Evolutionary conservation across 2,113 vertebrate species (phyloP).

Genomic region (Paramisgurnus dabryanus): DNA sequence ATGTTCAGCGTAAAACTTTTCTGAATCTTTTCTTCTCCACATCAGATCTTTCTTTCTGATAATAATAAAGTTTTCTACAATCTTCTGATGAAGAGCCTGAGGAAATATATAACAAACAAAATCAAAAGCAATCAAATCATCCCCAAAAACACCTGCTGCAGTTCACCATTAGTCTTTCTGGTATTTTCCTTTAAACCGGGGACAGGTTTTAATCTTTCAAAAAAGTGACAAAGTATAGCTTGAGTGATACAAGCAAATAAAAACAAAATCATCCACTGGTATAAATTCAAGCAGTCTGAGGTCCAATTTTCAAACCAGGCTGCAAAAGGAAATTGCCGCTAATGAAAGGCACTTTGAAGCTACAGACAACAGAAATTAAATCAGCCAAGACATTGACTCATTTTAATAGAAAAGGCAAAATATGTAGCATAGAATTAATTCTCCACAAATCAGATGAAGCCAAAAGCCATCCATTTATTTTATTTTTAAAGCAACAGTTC

Average conservation of each 20-base stretch:
- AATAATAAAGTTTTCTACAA: constrained; percentile 83
- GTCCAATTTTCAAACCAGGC: not conserved
- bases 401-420: not conserved
- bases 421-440: not conserved
- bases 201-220: not conserved
- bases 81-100: constrained; percentile 87
- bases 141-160: not conserved
- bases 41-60: constrained; percentile 79
- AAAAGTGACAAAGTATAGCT: not conserved
- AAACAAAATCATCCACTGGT: not conserved
- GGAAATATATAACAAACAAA: constrained; percentile 1
- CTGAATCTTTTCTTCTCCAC: constrained; percentile 81
- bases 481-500: too few relatives aligned
- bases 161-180: not conserved
- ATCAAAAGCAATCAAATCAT: too few relatives aligned
- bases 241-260: not conserved
- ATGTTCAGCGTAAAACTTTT: constrained; percentile 89
- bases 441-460: too few relatives aligned
- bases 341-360: constrained; percentile 36
- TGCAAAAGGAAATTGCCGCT: constrained; percentile 15
- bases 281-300: constrained; percentile 2
- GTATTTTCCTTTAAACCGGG: not conserved
- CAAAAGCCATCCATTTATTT: too few relatives aligned
- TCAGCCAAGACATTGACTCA: not conserved
- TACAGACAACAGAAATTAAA: constrained; percentile 26